Conservation (phyloP, 2,888 invertebrate genomes). For the Seladonia tumulorum region DNA sequence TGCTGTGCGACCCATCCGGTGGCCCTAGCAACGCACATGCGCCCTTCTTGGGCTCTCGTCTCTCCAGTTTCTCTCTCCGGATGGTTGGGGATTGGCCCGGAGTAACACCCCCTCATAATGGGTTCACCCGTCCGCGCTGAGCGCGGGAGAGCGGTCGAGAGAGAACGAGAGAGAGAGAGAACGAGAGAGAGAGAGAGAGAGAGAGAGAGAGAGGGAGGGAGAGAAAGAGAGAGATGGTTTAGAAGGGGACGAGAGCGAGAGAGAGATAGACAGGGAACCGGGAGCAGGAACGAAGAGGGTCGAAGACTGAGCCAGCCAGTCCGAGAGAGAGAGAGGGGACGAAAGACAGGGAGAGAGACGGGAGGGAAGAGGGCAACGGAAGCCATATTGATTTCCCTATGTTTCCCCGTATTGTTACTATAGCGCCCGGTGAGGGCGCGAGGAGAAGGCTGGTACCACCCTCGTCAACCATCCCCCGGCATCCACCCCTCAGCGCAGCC, state of each 20-base stretch:
- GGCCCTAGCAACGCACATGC: constrained; percentile 84
- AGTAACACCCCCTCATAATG: constrained; percentile 84
- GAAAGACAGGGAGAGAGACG: constrained; percentile 65
- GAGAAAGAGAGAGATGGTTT: constrained; percentile 41
- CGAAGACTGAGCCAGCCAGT: constrained; percentile 52
- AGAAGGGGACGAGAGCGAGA: constrained; percentile 16
- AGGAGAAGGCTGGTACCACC: constrained; percentile 79
- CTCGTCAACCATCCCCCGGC: constrained; percentile 65
- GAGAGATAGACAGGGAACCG: constrained; percentile 48
- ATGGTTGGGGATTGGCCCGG: constrained; percentile 84
- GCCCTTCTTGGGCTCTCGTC: constrained; percentile 79
- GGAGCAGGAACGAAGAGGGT: constrained; percentile 52
- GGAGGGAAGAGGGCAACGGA: constrained; percentile 82
- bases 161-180: constrained; percentile 27
- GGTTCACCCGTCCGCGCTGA: constrained; percentile 83
- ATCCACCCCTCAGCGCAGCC: constrained; percentile 52
- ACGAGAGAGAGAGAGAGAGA: constrained; percentile 46
- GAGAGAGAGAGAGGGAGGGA: constrained; percentile 38
- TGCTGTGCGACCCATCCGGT: constrained; percentile 78
- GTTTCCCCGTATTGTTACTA: constrained; percentile 84
- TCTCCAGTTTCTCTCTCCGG: constrained; percentile 76
- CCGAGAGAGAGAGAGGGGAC: constrained; percentile 61
- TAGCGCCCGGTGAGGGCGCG: constrained; percentile 82
- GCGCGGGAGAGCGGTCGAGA: constrained; percentile 56
- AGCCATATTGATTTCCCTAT: constrained; percentile 85